A percentile compares a stretch with the other conserved stretches of the same genome.
Conservation (phyloP, 2,888 invertebrate species). For the Trissonchulus sp. region DNA sequence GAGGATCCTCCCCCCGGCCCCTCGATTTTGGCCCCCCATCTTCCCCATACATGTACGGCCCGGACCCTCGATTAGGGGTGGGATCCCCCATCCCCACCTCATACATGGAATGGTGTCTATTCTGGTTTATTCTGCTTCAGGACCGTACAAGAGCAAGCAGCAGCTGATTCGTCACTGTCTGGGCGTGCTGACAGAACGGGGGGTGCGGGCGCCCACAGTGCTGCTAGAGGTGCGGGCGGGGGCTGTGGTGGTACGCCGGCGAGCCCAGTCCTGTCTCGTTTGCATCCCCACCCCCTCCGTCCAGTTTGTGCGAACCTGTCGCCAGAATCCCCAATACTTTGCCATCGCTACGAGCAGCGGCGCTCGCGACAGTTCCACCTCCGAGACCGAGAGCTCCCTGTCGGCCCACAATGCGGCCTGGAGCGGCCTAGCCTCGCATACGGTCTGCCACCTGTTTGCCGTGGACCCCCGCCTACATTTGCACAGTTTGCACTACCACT, state of each 20-base stretch:
- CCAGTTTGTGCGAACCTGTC: conserved; percentile 79
- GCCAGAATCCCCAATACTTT: conserved; percentile 83
- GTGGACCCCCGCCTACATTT: conserved; percentile 78
- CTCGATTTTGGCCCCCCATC: too few species aligned
- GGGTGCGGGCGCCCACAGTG: conserved; percentile 56
- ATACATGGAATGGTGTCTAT: too few species aligned
- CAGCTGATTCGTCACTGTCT: conserved; percentile 40
- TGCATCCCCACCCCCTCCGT: conserved; percentile 78
- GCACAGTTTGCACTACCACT: conserved; percentile 71
- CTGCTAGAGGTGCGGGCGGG: conserved; percentile 26
- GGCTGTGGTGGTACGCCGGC: conserved; percentile 57
- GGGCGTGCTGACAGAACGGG: conserved; percentile 46
- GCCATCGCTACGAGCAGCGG: conserved; percentile 71
- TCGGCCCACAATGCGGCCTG: conserved; percentile 48
- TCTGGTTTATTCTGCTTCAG: neutral
- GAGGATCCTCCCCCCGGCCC: too few species aligned
- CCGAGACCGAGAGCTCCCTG: conserved; percentile 16
- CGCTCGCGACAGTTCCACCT: conserved; percentile 27
- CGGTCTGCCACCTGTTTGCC: conserved; percentile 79
- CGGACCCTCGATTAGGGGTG: too few species aligned
- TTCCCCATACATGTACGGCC: too few species aligned
- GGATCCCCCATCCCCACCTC: too few species aligned
- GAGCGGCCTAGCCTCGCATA: conserved; percentile 47
- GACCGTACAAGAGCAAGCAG: conserved; percentile 18
- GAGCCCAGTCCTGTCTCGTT: conserved; percentile 61